Conservation (phyloP, 1,140 invertebrate genomes). For the Halictus rubicundus region DNA sequence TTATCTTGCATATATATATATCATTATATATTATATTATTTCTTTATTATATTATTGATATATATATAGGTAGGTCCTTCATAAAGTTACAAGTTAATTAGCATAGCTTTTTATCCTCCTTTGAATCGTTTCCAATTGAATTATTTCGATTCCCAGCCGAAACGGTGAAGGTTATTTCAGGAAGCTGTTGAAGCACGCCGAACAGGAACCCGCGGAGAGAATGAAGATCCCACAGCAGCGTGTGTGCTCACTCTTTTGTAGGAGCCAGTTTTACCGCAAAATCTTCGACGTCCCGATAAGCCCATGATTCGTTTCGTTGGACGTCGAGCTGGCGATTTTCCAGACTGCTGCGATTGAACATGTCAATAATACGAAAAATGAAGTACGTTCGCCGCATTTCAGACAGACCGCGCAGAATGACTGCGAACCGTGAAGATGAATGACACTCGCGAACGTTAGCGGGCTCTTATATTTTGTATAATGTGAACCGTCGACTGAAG, state of each 20-base stretch:
- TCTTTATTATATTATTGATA: too few relatives aligned
- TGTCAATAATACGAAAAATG: slow-evolving; percentile 28
- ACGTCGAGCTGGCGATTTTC: slow-evolving; percentile 52
- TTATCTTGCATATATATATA: too few relatives aligned
- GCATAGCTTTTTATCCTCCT: not conserved
- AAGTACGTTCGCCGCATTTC: not conserved
- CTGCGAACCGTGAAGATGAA: not conserved
- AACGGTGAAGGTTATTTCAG: not conserved
- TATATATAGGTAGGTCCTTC: too few relatives aligned
- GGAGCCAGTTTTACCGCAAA: slow-evolving; percentile 43
- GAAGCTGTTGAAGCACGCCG: slow-evolving; percentile 2
- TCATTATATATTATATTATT: too few relatives aligned
- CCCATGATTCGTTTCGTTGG: slow-evolving; percentile 33
- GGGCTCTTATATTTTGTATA: too few relatives aligned
- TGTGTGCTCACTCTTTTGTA: slow-evolving; percentile 26
- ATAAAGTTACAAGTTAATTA: not conserved
- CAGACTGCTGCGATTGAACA: slow-evolving; percentile 57
- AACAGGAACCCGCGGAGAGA: slow-evolving; percentile 7
- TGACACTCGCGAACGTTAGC: not conserved
- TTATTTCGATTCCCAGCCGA: not conserved
- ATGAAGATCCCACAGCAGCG: slow-evolving; percentile 5
- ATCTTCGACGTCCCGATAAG: slow-evolving; percentile 51
- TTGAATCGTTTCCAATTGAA: not conserved
- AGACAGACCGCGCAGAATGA: not conserved
- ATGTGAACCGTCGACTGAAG: too few relatives aligned